Percentiles rank a stretch among this genome's conserved stretches.
phyloP scores from a whole-genome alignment of 2,113 vertebrate species.

The Paedocypris sp. region DNA sequence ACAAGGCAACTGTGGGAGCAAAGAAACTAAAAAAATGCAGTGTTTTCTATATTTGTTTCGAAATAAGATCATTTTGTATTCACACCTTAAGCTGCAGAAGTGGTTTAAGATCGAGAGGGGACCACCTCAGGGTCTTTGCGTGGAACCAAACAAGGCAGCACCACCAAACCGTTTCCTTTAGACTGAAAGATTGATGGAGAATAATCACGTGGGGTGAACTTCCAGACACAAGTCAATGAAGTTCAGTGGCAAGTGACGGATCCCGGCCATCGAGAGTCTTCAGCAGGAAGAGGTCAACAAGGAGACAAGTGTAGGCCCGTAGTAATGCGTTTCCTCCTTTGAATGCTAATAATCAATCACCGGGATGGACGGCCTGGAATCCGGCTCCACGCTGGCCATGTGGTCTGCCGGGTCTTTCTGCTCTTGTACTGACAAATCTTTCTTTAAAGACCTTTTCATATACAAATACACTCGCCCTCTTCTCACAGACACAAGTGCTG shows the following conservation, averaged over 20 bases:
- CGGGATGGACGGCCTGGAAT: not conserved
- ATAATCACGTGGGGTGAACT: constrained; percentile 12
- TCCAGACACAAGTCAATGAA: not conserved
- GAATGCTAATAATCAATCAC: constrained; percentile 19
- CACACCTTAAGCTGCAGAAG: too few relatives aligned
- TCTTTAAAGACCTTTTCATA: constrained; percentile 25
- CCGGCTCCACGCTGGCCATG: not conserved
- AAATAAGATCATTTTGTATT: too few relatives aligned
- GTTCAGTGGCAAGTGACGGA: not conserved
- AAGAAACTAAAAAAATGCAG: too few relatives aligned
- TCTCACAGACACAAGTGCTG: too few relatives aligned
- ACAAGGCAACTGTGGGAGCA: too few relatives aligned
- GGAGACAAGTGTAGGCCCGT: not conserved
- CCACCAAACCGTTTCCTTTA: constrained; percentile 1
- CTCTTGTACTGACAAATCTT: constrained; percentile 25
- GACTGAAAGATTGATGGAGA: constrained; percentile 26
- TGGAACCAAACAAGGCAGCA: too few relatives aligned
- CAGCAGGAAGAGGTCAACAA: constrained; percentile 28
- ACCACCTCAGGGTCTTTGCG: too few relatives aligned
- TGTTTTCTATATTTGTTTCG: too few relatives aligned
- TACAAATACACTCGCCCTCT: constrained; percentile 27
- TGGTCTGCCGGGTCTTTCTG: not conserved
- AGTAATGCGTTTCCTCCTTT: constrained; percentile 13
- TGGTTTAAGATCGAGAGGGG: too few relatives aligned
- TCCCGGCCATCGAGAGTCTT: not conserved